These are phyloP conservation scores for Acanthococcus lagerstroemiae DNA, from an alignment of 2,888 invertebrate species.

Conservation along the genomic window DNA sequence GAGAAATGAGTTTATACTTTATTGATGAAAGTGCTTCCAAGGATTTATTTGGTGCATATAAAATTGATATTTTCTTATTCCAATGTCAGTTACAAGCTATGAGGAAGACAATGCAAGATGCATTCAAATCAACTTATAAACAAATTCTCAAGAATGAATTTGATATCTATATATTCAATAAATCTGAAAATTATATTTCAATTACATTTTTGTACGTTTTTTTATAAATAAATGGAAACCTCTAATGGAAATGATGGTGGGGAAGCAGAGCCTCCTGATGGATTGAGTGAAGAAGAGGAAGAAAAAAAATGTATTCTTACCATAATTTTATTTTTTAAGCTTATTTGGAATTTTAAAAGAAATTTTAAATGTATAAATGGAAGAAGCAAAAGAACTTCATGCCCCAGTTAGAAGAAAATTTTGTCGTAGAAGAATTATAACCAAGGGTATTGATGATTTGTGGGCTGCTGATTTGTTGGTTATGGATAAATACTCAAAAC, in stretches of 20 bases:
- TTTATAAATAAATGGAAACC: constrained; percentile 2
- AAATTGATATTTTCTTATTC: constrained; percentile 4
- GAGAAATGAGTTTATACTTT: constrained; percentile 6
- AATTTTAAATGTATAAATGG: constrained; percentile 3
- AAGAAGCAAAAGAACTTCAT: constrained; percentile 16
- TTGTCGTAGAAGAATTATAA: constrained; percentile 10
- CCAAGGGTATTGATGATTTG: constrained; percentile 27
- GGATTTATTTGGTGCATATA: constrained; percentile 1
- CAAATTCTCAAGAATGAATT: background rate
- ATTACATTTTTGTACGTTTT: background rate
- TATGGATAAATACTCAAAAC: constrained; percentile 15
- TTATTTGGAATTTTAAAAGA: background rate
- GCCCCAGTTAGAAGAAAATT: constrained; percentile 14
- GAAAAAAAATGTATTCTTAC: background rate
- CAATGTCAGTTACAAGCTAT: background rate
- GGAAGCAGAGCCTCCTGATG: background rate
- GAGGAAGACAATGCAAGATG: background rate
- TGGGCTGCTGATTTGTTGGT: constrained; percentile 26
- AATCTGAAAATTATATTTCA: background rate
- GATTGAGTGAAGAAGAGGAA: background rate
- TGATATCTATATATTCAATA: background rate
- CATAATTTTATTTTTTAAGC: background rate
- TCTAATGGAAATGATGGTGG: background rate
- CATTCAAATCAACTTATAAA: background rate
- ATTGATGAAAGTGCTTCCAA: background rate